Base-by-base conservation (phyloP, 2,888 invertebrate species). In the Acanthococcus lagerstroemiae region DNA sequence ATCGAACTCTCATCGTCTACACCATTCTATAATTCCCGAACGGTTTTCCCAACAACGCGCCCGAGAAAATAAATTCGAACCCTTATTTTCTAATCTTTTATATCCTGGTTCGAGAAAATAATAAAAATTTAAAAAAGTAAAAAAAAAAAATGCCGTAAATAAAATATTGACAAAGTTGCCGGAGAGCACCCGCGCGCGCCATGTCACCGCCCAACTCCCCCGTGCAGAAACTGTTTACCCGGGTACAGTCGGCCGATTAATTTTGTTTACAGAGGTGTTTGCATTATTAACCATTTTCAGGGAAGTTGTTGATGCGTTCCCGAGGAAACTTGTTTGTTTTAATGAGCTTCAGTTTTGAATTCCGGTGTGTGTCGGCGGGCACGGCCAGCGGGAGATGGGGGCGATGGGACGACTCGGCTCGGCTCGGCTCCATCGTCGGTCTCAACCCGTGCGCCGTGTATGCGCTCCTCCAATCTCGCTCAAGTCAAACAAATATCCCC, bases 231-330 rank as follows among this genome's bases (percentile, higher is more conserved):
- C 30, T 61, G 61, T 61, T 61, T 61, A 61, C 61, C 21, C 22
- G 30, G 50, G 61, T 46, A 61, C 61, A 61, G 61, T 61, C 61
- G 48, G 61, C 65, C 65, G 65, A 65, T 65, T 65, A 65, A 65
- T 65, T 65, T 65, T 65, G 65, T 65, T 65, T 65, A 65, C 65
- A 55, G 56, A 65, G 48, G 55, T 65, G 55, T 65, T 55, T 65
- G 55, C 65, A 65, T 65, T 65, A 65, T 65, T 65, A 65, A 65
- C 65, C 65, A 55, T 61, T 61, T 61, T 61, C 50, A 61, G 61
- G 52, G 48, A 61, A 61, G 61, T 61, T 61, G 61, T 61, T 61
- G 61, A 61, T 61, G 50, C 61, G 50, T 61, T 61, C 48, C 27
- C 17, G 15, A 21, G 61, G 27, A 52, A 61, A 61, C 61, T 61